Evolutionary conservation across 1,140 invertebrate species (phyloP).

Genomic region (Daktulosphaira vitifoliae): DNA sequence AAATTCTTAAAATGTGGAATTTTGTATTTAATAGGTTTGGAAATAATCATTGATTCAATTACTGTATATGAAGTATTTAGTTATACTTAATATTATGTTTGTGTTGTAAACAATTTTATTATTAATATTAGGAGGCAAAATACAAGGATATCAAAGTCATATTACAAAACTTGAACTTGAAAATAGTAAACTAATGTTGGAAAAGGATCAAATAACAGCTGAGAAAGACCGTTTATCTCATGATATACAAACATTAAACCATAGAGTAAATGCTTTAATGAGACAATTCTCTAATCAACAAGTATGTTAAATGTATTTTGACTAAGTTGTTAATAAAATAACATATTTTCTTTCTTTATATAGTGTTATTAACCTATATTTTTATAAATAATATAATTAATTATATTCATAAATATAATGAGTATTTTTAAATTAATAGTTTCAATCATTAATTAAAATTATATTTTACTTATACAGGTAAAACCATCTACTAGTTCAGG

Average conservation of each 20-base stretch:
- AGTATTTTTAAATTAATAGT: background rate
- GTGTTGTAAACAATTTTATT: too few species aligned
- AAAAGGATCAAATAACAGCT: slow-evolving; percentile 58
- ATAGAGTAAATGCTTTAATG: slow-evolving; percentile 65
- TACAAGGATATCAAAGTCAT: background rate
- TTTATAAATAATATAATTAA: background rate
- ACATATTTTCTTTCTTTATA: background rate
- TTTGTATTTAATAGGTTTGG: too few species aligned
- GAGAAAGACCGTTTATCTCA: slow-evolving; percentile 53
- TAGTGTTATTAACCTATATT: background rate
- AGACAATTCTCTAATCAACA: slow-evolving; percentile 57
- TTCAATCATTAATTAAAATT: too few species aligned
- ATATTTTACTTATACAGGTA: slow-evolving; percentile 42
- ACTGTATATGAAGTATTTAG: too few species aligned
- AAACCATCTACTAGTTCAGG: slow-evolving; percentile 56
- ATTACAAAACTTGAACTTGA: background rate
- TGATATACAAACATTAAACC: slow-evolving; percentile 64
- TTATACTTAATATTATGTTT: too few species aligned
- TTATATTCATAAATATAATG: background rate
- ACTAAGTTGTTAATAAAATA: background rate
- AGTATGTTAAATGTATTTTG: slow-evolving; percentile 1
- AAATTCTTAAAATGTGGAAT: too few species aligned
- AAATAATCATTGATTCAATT: too few species aligned
- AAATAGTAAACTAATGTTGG: slow-evolving; percentile 41
- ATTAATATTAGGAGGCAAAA: background rate